Base-by-base conservation (phyloP, 2,888 invertebrate genomes). In the Timema cristinae region DNA sequence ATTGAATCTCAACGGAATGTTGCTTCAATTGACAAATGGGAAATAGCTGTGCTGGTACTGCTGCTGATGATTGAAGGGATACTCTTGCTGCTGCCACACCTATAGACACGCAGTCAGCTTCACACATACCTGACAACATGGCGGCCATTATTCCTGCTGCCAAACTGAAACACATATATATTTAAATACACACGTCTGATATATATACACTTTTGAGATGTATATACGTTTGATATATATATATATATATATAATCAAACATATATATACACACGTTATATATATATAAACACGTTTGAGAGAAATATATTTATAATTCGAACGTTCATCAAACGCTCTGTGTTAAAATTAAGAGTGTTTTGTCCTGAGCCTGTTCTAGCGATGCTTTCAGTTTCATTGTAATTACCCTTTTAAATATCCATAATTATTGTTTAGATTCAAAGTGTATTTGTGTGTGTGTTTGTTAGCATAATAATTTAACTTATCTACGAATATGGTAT, bases 121-220 rank as follows among this genome's bases (percentile, higher is more conserved):
- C 88, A 7, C 81, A 76, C 56, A 83, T 81, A 0, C 86, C 86
- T 51, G 80, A 80, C 48, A 92, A 80, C 78, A 90, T 82, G 0
- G 88, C 90, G 47, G 86, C 82, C 71, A 92, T 88, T 77, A 91
- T 88, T 1, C 91, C 92, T 7, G 81, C 79, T n/a, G 81, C 80
- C 66, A 81, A 77, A 73, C 79, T 79, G 74, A 32, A 70, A 70
- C n/a, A 74, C 48, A 71, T 48, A 75, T n/a, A 75, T 13, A 67
- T 51, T 61, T 51, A 52, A 69, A 49, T 49, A 10, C 8, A 13
- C 7, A 48, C 63, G 8, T 51, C n/a, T 50, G 7, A 16, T 15
- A 11, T 50, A n/a, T n/a, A 59, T 72, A 50, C 13, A 0, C 9
- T 67, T 51, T n/a, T 7, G 16, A 7, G n/a, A 49, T 9, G 13